Conservation (phyloP, 2,113 vertebrate species). For the Aegypius monachus region DNA sequence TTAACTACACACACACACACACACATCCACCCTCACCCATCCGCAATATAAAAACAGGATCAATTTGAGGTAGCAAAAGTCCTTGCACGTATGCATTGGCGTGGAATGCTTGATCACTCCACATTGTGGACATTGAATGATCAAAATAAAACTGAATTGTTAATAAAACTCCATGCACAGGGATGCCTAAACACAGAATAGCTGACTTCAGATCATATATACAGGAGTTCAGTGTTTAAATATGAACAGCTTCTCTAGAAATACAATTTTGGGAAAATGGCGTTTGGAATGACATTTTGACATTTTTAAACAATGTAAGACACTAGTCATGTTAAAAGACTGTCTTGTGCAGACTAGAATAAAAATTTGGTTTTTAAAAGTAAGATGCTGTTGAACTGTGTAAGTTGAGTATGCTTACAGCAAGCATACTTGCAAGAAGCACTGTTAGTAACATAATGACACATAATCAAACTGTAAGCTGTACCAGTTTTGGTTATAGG, state of each 20-base stretch:
- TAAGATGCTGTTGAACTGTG: background rate
- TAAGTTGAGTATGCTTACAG: background rate
- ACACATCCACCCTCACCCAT: background rate
- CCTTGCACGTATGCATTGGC: background rate
- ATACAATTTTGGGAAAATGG: background rate
- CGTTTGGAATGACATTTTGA: background rate
- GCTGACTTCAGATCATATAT: background rate
- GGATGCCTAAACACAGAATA: background rate
- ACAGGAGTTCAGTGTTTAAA: background rate
- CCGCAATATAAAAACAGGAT: rapidly evolving
- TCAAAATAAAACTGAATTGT: background rate
- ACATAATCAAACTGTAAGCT: background rate
- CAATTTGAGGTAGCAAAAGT: background rate
- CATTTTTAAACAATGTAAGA: background rate
- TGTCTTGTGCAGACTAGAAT: background rate
- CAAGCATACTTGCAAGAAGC: background rate
- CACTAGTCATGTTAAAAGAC: background rate
- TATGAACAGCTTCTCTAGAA: background rate
- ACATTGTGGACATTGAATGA: rapidly evolving
- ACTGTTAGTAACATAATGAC: background rate
- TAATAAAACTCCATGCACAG: background rate
- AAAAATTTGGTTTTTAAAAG: background rate
- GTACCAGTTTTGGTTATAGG: background rate
- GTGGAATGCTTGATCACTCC: background rate
- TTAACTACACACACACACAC: background rate